Evolutionary conservation across 2,797 vertebrate genomes (phyloP), one percentile per base, ranked within the genome.

Genomic region (Tokudaia tokunoshimensis): DNA sequence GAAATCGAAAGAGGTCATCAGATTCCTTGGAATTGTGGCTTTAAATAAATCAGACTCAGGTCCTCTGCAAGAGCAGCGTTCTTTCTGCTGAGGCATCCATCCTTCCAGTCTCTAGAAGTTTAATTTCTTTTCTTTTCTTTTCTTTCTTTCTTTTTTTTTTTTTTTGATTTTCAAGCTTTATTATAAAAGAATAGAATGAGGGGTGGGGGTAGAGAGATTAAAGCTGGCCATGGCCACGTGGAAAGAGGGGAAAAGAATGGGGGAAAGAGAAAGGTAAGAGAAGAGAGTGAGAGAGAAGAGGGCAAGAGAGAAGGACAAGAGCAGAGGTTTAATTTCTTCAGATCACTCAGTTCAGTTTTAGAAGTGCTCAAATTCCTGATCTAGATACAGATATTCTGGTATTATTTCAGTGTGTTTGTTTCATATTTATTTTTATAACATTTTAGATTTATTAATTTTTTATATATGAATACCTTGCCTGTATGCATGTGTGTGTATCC

Each of bases 381-480:
- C 75, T 80, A 96, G 87, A 26, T 34, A 96, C 13, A 93, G 70
- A 82, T 84, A 81, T 94, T 57, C 84, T 84, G 37, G 41, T 85
- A 44, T 83, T 61, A 19, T 6, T 57, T 83, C n/a, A 82, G 29
- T 61, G 57, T 61, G 37, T 29, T 26, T 41, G n/a, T 82, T 29
- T 41, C 44, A 83, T 83, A 44, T 82, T 82, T 79, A 34, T 31
- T 31, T 57, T 81, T 59, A 59, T 59, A 59, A 59, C 31, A 31
- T 31, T 31, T 83, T 63, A 83, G 24, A 29, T 41, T 41, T 82
- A 82, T n/a, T 22, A 14, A 6, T 22, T n/a, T 57, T 55, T n/a
- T 26, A 26, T 37, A 55, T 9, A 37, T 72, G 67, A 57, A 57
- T 17, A 2, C 5, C 81, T 63, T 47, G 37, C 15, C 41, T 47